Base-by-base conservation (phyloP, 2,797 vertebrate species). In the Decapterus maruadsi region DNA sequence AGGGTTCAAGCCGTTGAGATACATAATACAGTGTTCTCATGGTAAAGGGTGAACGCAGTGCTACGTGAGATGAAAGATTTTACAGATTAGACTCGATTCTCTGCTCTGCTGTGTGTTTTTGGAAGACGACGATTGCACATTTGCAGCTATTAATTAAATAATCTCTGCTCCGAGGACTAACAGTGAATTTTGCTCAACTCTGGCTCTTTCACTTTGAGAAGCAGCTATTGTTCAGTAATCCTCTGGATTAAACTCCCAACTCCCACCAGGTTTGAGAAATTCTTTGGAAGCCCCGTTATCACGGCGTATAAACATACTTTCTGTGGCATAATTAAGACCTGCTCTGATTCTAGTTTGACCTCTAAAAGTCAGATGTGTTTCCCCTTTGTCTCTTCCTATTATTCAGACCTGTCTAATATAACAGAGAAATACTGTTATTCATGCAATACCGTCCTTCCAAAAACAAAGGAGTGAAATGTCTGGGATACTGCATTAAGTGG, bases 161-260 rank as follows among this genome's bases (percentile, higher is more conserved):
- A 82, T 80, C 40, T 75, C 19, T 19, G 59, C 64, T 83, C 55
- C 59, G 51, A 75, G 65, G 26, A 62, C 38, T 6, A 36, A 57
- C 11, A 2, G 36, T 50, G 61, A 70, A 68, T 64, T 72, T 46
- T 40, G 65, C 45, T 78, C 56, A 68, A 70, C 16, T 73, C 53
- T 20, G 54, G 43, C 38, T 78, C 31, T 71, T 67, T 72, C 6
- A n/a, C 50, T 66, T 48, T 64, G 59, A 77, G 60, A 69, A 66
- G 56, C 63, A 53, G 76, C 81, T 53, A 62, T 80, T 81, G 70
- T 86, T 81, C 59, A 29, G 38, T 81, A 82, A 87, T 87, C 85
- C 59, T 64, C 9, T 0, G 61, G 79, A 83, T 85, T 84, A 87
- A 83, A 55, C 40, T 26, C 36, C 13, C 10, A 20, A 14, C 4